Evolutionary conservation across 2,888 invertebrate genomes (phyloP), one percentile per base, ranked within the genome.

Genomic region (Laspeyria flexula): DNA sequence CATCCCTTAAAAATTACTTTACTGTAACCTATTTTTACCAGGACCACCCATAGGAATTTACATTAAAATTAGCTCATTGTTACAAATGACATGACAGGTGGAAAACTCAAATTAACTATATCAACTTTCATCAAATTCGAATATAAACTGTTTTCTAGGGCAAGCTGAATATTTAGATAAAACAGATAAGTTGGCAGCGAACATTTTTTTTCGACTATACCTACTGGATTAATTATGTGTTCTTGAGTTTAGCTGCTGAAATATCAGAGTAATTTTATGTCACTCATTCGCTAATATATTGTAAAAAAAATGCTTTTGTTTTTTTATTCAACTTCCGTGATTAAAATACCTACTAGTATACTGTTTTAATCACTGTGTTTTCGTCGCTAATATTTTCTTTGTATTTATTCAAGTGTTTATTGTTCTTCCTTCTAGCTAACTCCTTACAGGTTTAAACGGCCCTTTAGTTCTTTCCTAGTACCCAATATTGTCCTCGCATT

Each of bases 141-240:
- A 25, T 33, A 37, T 15, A 34, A 43, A 40, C 29, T 7, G 13
- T 33, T 40, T 41, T 50, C 25, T 44, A 44, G 44, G 44, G 7
- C 44, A 37, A n/a, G 25, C 39, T 9, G 31, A 15, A 16, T 27
- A n/a, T 34, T 44, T 25, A 44, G 50, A 44, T 44, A 18, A n/a
- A n/a, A 7, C 23, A 44, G 50, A 44, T 44, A 44, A 44, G 35
- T 40, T 50, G 44, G 44, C 50, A 50, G 35, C 35, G 11, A 30
- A 21, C 29, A 16, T 41, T 25, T 12, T 25, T 45, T 41, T 27
- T 23, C 25, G 34, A 33, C n/a, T 15, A 31, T 33, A 21, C 11
- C 33, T 46, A 40, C 33, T 18, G 12, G 10, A 33, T 31, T 39
- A 33, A 40, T 31, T 34, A 39, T 40, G 30, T 33, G 23, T 45